Evolutionary conservation across 2,797 vertebrate species (phyloP), one percentile per base, ranked within the genome.

Genomic region (Notamacropus eugenii): DNA sequence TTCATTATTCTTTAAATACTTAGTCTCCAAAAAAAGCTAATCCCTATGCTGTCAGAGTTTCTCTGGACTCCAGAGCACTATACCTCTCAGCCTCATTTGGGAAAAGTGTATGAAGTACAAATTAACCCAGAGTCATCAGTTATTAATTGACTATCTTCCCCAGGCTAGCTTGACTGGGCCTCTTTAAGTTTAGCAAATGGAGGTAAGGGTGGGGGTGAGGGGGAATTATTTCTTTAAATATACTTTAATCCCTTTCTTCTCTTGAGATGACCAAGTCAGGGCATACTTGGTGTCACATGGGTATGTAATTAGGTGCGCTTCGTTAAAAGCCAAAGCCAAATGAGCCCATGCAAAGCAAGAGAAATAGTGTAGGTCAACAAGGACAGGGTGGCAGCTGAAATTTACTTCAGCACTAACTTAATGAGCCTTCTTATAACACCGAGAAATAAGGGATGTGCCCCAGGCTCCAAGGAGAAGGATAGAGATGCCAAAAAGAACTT

Each of bases 401-500:
- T 82, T 46, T 82, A 82, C 67, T 40, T 82, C 67, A 46, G 67
- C 67, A 82, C 50, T 54, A 19, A 52, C 27, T 50, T 34, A 94
- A 12, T 67, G 34, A 90, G n/a, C 0, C 8, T 34, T 54, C 29
- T 57, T 5, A 9, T 55, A 27, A 58, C 93, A 92, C 27, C 34
- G 40, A 94, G 57, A 93, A 74, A 22, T 31, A 90, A 24, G 50
- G 58, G 29, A 52, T 52, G 52, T 34, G 28, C 16, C 46, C 50
- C 46, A 12, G n/a, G 67, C 67, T 82, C n/a, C 91, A 57, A 14
- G 16, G 10, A 67, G 56, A 93, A 28, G 5, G 52, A 50, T 95
- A 92, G 92, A 67, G 67, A 46, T 46, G 67, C 67, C n/a, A 92
- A 58, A 94, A 67, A 95, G 92, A 62, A 94, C 59, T 28, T 13